These are phyloP conservation scores for Drosophila kohkoa DNA, from an alignment of 1,140 invertebrate genomes.

Conservation along the genomic window DNA sequence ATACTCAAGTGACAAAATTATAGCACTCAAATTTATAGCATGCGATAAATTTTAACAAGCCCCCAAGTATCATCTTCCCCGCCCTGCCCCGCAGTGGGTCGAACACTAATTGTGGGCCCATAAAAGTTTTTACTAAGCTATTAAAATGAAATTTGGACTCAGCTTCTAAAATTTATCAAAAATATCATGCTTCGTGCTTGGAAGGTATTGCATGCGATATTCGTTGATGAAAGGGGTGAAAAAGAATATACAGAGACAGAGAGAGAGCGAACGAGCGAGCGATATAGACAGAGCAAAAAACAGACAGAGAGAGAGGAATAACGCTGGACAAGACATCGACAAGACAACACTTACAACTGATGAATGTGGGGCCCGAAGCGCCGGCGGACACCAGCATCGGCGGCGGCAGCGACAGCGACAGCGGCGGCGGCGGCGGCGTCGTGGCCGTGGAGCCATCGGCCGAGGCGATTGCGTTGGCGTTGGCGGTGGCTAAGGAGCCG, in stretches of 20 bases:
- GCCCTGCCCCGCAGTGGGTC: not conserved
- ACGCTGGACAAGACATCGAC: slow-evolving; percentile 30
- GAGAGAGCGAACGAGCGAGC: not conserved
- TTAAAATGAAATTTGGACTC: slow-evolving; percentile 35
- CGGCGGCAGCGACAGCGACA: slow-evolving; percentile 43
- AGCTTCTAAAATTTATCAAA: slow-evolving; percentile 39
- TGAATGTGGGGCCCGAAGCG: slow-evolving; percentile 61
- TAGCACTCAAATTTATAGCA: slow-evolving; percentile 75
- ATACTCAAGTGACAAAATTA: slow-evolving; percentile 70
- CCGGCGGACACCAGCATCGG: slow-evolving; percentile 38
- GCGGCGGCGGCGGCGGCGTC: slow-evolving; percentile 41
- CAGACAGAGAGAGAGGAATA: slow-evolving; percentile 3
- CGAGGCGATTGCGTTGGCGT: slow-evolving; percentile 32
- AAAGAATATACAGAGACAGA: not conserved
- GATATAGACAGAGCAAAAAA: not conserved
- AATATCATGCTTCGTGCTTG: slow-evolving; percentile 41
- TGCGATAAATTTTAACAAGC: slow-evolving; percentile 78
- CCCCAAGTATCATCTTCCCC: slow-evolving; percentile 4
- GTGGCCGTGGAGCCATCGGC: slow-evolving; percentile 27
- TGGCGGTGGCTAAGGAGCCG: slow-evolving; percentile 45
- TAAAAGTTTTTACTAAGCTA: slow-evolving; percentile 43
- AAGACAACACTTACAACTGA: slow-evolving; percentile 81
- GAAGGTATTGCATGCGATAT: slow-evolving; percentile 18
- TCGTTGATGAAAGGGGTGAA: not conserved
- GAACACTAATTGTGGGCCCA: slow-evolving; percentile 27